phyloP scores from a whole-genome alignment of 2,888 invertebrate genomes.

The Cerastoderma edule region DNA sequence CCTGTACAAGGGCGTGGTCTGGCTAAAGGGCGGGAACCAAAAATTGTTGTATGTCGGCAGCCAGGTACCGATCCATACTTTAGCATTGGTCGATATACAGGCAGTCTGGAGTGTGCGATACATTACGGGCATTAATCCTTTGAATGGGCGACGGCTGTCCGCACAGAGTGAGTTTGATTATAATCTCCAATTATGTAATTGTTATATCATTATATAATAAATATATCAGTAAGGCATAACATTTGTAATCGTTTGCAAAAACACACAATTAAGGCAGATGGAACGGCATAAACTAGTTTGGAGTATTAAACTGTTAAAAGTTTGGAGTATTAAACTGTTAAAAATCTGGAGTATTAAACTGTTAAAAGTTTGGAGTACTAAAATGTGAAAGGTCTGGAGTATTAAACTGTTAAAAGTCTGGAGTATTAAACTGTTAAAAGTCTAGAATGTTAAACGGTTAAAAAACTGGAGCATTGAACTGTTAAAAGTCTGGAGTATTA shows the following conservation, averaged over 20 bases:
- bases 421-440: no score
- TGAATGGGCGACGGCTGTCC: not conserved
- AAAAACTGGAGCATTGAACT: no score
- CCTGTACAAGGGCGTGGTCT: slow-evolving; percentile 29
- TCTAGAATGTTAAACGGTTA: no score
- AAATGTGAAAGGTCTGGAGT: no score
- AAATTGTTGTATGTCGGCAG: slow-evolving; percentile 35
- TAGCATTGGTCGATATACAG: slow-evolving; percentile 40
- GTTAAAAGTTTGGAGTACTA: no score
- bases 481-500: no score
- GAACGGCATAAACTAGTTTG: no score
- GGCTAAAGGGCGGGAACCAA: slow-evolving; percentile 31
- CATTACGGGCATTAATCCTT: slow-evolving; percentile 5
- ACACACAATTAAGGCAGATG: not conserved
- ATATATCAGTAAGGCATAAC: not conserved
- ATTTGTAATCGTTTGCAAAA: not conserved
- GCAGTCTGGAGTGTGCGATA: slow-evolving; percentile 25
- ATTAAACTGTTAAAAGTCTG: no score
- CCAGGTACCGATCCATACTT: slow-evolving; percentile 23
- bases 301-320: no score
- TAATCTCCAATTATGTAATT: not conserved
- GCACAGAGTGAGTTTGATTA: not conserved
- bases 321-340: no score
- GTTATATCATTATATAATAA: not conserved
- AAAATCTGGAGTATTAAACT: no score